Percentiles rank a stretch among this genome's conserved stretches.
Conservation (phyloP, 2,113 vertebrate species). For the Acanthisitta chloris region DNA sequence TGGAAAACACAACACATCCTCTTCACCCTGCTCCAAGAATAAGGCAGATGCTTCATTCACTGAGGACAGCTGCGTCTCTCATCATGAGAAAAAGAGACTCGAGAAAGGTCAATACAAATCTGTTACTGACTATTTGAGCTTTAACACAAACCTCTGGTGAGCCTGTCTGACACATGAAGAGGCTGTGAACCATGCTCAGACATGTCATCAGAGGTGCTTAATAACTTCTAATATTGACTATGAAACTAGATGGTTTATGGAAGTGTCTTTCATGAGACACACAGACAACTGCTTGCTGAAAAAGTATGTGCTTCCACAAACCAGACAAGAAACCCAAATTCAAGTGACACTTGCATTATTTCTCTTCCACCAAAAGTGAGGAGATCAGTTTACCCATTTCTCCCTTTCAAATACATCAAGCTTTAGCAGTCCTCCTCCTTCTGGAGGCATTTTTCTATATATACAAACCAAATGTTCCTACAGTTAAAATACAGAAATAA, state of each 20-base stretch:
- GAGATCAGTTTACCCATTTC: constrained; percentile 54
- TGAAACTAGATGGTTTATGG: not conserved
- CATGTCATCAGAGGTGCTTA: not conserved
- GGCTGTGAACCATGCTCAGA: not conserved
- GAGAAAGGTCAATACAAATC: not conserved
- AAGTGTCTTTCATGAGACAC: not conserved
- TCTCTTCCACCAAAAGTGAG: constrained; percentile 35
- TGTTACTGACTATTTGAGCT: not conserved
- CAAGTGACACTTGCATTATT: not conserved
- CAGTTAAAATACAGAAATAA: constrained; percentile 64
- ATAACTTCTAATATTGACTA: not conserved
- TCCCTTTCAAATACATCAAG: constrained; percentile 48
- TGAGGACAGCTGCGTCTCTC: not conserved
- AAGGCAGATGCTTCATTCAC: not conserved
- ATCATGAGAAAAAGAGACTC: not conserved
- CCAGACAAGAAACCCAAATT: not conserved
- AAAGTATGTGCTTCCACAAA: not conserved
- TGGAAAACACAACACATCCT: not conserved
- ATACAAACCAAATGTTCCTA: constrained; percentile 66
- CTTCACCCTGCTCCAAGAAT: not conserved
- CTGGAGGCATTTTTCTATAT: constrained; percentile 68
- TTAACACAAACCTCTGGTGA: not conserved
- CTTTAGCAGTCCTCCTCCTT: constrained; percentile 64
- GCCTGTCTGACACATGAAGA: not conserved
- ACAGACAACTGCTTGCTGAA: not conserved